A percentile compares a stretch with the other conserved stretches of the same genome.
Evolutionary conservation across 2,113 vertebrate genomes (phyloP).

Genomic region (Sphaerodactylus townsendi): DNA sequence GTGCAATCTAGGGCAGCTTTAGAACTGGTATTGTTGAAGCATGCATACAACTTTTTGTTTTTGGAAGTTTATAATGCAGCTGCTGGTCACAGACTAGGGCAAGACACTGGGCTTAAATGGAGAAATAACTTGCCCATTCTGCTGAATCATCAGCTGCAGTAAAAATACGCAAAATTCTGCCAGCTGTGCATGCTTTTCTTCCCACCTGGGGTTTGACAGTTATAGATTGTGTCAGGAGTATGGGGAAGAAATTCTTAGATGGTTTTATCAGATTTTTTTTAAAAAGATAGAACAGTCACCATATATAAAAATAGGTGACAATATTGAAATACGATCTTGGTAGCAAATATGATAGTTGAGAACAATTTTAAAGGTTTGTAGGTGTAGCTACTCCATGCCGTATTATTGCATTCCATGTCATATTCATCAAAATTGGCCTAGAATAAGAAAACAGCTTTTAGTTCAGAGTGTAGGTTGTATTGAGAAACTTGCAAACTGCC

Average conservation of each 20-base stretch:
- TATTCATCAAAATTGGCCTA: background rate
- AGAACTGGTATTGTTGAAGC: too few relatives aligned
- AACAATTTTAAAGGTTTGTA: background rate
- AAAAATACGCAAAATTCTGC: background rate
- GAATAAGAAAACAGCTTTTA: background rate
- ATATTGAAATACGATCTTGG: background rate
- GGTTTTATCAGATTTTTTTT: too few relatives aligned
- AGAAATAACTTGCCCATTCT: background rate
- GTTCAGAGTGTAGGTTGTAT: background rate
- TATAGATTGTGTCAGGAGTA: background rate
- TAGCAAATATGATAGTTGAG: background rate
- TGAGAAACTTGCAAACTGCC: background rate
- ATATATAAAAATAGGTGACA: background rate
- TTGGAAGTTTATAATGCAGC: background rate
- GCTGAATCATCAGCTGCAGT: background rate
- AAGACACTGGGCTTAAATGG: background rate
- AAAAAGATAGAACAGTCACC: too few relatives aligned
- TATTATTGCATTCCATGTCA: too few relatives aligned
- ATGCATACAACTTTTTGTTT: background rate
- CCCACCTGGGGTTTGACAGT: background rate
- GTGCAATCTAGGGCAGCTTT: too few relatives aligned
- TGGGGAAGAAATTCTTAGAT: too few relatives aligned
- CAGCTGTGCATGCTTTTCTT: background rate
- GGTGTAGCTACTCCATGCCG: background rate
- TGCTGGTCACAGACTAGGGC: background rate